phyloP scores from a whole-genome alignment of 1,140 invertebrate genomes.

The Drosophila erecta region DNA sequence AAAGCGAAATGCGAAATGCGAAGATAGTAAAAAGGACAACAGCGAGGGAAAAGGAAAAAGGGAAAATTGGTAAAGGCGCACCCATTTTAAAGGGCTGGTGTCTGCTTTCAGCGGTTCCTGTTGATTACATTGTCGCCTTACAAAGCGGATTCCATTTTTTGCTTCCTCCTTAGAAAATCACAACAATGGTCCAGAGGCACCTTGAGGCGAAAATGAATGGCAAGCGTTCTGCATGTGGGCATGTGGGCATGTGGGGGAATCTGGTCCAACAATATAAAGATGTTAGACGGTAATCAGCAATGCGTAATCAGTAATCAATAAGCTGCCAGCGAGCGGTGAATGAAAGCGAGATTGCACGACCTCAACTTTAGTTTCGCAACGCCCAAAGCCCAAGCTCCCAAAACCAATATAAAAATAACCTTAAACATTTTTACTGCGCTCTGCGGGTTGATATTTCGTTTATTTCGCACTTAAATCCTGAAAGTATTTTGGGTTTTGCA shows the following conservation, averaged over 20 bases:
- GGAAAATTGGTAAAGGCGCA: background rate
- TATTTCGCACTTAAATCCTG: too few relatives aligned
- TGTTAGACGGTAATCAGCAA: conserved; percentile 11
- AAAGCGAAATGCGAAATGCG: background rate
- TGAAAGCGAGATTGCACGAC: background rate
- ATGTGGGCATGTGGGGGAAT: too few relatives aligned
- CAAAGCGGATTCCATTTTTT: conserved; percentile 3
- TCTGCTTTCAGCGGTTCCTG: conserved; percentile 11
- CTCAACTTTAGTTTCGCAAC: background rate
- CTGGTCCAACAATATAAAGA: conserved; percentile 6
- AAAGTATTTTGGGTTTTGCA: too few relatives aligned
- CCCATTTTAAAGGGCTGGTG: conserved; percentile 1
- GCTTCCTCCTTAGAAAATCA: background rate
- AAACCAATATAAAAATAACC: too few relatives aligned
- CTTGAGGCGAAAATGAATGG: conserved; percentile 15
- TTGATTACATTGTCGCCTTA: conserved; percentile 20
- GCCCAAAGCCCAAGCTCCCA: too few relatives aligned
- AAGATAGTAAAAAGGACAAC: background rate
- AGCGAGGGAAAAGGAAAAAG: background rate
- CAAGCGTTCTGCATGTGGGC: conserved; percentile 9
- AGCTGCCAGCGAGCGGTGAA: background rate
- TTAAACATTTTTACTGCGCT: too few relatives aligned
- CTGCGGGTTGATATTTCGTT: too few relatives aligned
- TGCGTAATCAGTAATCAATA: conserved; percentile 11
- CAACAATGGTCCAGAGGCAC: conserved; percentile 6